These are phyloP conservation scores for Psophia crepitans DNA, from an alignment of 2,113 vertebrate species.

Conservation along the genomic window DNA sequence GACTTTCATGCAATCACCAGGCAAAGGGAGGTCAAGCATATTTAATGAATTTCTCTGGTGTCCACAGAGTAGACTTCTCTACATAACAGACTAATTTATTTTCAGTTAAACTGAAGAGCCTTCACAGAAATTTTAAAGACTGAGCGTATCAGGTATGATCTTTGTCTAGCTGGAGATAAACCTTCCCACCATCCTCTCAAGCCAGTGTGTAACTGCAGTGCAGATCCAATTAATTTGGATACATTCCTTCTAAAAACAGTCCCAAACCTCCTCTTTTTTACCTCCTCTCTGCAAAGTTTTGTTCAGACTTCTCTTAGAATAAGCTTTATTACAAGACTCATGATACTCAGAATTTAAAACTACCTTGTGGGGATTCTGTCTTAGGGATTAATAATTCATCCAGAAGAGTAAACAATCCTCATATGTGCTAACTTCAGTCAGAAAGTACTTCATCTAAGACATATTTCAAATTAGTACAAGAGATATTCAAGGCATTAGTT, in stretches of 20 bases:
- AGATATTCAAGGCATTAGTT: background rate
- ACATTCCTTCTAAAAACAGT: background rate
- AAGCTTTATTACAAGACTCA: background rate
- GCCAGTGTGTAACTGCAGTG: background rate
- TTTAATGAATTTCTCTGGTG: background rate
- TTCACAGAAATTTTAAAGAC: background rate
- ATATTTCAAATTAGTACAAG: background rate
- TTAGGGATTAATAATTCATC: background rate
- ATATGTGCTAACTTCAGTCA: background rate
- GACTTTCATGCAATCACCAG: background rate
- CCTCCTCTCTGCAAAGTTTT: background rate
- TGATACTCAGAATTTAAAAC: background rate
- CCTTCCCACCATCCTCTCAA: background rate
- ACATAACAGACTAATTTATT: fast-evolving
- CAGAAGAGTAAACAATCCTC: background rate
- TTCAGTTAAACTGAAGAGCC: background rate
- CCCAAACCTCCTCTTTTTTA: background rate
- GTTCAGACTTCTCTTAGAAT: background rate
- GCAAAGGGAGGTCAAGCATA: fast-evolving
- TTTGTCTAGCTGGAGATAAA: background rate
- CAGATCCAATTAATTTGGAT: background rate
- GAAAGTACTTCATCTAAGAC: background rate
- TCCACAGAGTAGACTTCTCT: background rate
- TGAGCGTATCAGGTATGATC: fast-evolving
- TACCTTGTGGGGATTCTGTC: background rate